Evolutionary conservation across 2,797 vertebrate genomes (phyloP).

Genomic region (Gymnothorax reevesii): DNA sequence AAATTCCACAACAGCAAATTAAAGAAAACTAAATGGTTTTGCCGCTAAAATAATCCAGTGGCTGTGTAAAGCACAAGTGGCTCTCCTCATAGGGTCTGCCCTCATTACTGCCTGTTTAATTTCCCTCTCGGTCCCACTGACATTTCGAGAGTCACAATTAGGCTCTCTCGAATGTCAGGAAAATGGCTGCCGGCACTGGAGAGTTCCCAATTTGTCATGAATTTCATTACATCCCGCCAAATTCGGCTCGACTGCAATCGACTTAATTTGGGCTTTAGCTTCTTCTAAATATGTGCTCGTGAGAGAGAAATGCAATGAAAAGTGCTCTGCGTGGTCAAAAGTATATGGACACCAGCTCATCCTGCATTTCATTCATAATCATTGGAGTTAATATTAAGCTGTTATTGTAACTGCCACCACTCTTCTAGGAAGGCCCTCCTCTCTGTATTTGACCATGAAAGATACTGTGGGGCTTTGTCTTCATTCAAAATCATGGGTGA

Average conservation of each 20-base stretch:
- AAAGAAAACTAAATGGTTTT: not conserved
- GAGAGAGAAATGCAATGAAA: not conserved
- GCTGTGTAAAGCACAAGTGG: not conserved
- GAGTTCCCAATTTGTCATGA: not conserved
- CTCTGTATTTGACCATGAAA: too few species aligned
- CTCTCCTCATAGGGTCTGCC: not conserved
- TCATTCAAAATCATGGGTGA: too few species aligned
- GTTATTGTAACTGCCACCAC: too few species aligned
- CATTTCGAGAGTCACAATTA: constrained; percentile 14
- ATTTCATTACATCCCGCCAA: not conserved
- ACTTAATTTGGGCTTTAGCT: not conserved
- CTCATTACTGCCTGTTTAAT: not conserved
- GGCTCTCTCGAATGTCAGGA: not conserved
- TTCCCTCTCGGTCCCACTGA: not conserved
- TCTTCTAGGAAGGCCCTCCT: too few species aligned
- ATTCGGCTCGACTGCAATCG: not conserved
- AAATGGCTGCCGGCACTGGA: not conserved
- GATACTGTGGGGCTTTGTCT: too few species aligned
- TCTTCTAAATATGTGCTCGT: not conserved
- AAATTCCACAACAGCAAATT: not conserved
- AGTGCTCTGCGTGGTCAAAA: not conserved
- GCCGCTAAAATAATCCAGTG: not conserved
- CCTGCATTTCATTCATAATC: too few species aligned
- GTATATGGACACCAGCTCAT: not conserved
- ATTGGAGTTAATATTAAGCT: too few species aligned